Base-by-base conservation (phyloP, 92 coral and sea anemone species). In the Epizoanthus rinbou region DNA sequence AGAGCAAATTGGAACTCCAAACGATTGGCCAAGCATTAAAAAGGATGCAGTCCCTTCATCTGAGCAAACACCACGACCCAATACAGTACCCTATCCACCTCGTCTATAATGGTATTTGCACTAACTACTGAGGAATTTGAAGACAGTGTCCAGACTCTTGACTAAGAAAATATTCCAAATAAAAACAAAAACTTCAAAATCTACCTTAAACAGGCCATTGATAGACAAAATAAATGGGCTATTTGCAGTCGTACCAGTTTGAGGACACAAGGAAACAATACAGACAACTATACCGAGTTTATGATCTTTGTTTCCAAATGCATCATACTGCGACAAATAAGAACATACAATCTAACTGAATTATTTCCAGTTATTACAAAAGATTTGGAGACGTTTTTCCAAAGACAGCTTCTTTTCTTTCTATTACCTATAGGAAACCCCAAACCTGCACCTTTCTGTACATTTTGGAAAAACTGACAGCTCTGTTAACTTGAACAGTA, bases 181-280 rank as follows among this genome's bases (percentile, higher is more conserved):
- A 78, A 66, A 47, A 80, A 91, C 28, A 22, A 63, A 6, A 71
- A 69, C 0, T 87, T 84, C 75, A 72, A 79, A 19, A 75, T 85
- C 21, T 88, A 91, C 60, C 73, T 79, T n/a, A 75, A 75, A 18
- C 79, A 83, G 66, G 85, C 86, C 7, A 25, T 87, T 14, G 86
- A 79, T 25, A 87, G 94, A 69, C 85, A 65, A 52, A 87, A 90
- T 64, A 81, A 85, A 56, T 85, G 88, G 87, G 89, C 90, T 60
- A 72, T 82, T 14, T 66, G 68, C 24, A 76, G 60, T 63, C 22
- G 89, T 18, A 84, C 39, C 8, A 64, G 84, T 16, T 76, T 91
- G 8, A 79, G 75, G 73, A 88, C 92, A 72, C 81, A 88, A 19
- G 94, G 94, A 33, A 91, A 91, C 73, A 88, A 91, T n/a, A 91